Evolutionary conservation across 2,797 vertebrate genomes (phyloP), one percentile per base, ranked within the genome.

Genomic region (Argya squamiceps): DNA sequence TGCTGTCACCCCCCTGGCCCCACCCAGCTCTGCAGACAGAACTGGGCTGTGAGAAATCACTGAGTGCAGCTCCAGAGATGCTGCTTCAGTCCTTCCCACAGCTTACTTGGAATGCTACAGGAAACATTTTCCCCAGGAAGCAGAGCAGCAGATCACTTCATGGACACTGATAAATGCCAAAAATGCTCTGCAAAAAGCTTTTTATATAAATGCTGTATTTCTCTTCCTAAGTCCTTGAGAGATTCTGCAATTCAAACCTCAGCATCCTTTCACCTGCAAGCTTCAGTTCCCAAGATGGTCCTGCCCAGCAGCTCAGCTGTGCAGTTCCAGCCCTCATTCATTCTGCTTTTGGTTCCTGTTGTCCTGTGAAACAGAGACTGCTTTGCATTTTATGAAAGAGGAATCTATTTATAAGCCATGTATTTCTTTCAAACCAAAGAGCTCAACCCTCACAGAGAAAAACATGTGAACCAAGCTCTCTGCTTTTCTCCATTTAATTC

Each of bases 371-470:
- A 80, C 76, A 67, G 73, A 80, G 60, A 49, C 69, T 84, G 64
- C 6, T 94, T 71, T 84, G 77, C 83, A 86, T 87, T 93, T 91
- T 58, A 70, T 89, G 74, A 93, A 77, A 90, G 87, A 96, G 21
- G 29, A 87, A 89, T 89, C 92, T 93, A 92, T 92, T 93, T 92
- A 91, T 89, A 91, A 91, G 47, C n/a, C 56, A 47, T 1, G 2
- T 4, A 60, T 50, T 91, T 56, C 90, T 73, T 94, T 91, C 86
- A 67, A 64, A 63, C 15, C 0, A 0, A 84, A 46, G 59, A 75
- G 65, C 55, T 92, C 92, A 93, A n/a, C 69, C n/a, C 53, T 90
- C 53, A 53, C 29, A 32, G 68, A 64, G 59, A 29, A 47, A 82
- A 85, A 70, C 0, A 2, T 1, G 7, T 37, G 64, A 90, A 22